Base-by-base conservation (phyloP, 2,797 vertebrate genomes). In the Champsocephalus gunnari region DNA sequence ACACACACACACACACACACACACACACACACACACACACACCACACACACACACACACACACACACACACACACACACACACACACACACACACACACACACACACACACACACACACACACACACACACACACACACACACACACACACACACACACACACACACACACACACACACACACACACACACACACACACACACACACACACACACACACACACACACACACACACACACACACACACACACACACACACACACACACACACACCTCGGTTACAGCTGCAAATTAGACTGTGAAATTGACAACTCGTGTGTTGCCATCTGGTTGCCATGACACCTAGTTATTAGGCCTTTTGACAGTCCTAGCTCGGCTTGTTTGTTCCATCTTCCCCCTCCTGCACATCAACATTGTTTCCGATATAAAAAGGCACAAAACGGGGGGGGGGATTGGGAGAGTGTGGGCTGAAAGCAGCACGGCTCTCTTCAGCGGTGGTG, bases 281-380 rank as follows among this genome's bases (percentile, higher is more conserved):
- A 84, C 87, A 88, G 85, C 83, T 76, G 90, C 90, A 95, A 92
- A 93, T 94, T 90, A 92, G 89, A 92, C 89, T 94, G 92, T 93
- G 90, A 95, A 94, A 94, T 90, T 87, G 88, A 89, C 89, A 93
- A 82, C 75, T 90, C 78, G 75, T 87, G 83, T 93, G 91, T 92
- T 87, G 83, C 90, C 86, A 89, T 91, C 79, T 81, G 84, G 92
- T 94, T 94, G 91, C 90, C 89, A 95, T 94, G 92, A 91, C 92
- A 90, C 81, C 90, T 73, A 53, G 83, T 85, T 89, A 93, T 92
- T 87, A 88, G 73, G 68, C 72, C 67, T 77, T 72, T 61, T 83
- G 78, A 91, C 77, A 77, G 82, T 79, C 77, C 58, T 56, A 21
- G 57, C 77, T 71, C 41, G 47, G 70, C 70, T 73, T 90, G 78